Percentiles rank a stretch among this genome's conserved stretches.
These are phyloP conservation scores for Sardina pilchardus DNA, from an alignment of 2,113 vertebrate species.

Conservation along the genomic window DNA sequence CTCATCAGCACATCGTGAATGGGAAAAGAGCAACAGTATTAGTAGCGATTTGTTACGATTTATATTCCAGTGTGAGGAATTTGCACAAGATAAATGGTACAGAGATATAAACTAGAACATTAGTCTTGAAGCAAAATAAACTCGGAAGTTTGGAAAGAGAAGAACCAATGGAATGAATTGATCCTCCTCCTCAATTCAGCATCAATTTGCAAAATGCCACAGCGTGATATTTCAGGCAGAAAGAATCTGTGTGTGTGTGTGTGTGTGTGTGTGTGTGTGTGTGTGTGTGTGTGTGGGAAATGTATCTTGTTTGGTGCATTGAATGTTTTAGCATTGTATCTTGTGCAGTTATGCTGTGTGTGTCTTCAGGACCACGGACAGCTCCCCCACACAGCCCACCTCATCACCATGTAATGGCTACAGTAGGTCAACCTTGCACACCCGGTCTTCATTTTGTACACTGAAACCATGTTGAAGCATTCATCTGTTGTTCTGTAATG, in stretches of 20 bases:
- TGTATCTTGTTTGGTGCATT: not conserved
- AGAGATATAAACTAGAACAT: too few species aligned
- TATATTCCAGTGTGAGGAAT: not conserved
- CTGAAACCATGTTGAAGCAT: too few species aligned
- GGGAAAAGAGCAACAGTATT: not conserved
- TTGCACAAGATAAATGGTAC: not conserved
- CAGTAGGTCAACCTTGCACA: too few species aligned
- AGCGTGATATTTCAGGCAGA: not conserved
- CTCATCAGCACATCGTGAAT: conserved; percentile 43
- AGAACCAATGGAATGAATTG: not conserved
- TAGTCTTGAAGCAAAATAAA: not conserved
- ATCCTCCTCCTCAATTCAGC: not conserved
- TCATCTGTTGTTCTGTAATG: too few species aligned
- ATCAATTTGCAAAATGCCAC: not conserved
- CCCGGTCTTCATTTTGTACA: too few species aligned
- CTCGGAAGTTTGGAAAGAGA: not conserved
- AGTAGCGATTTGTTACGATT: not conserved
- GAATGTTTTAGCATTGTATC: not conserved
- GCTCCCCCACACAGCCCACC: conserved; percentile 20
- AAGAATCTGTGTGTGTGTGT: not conserved
- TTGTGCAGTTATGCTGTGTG: not conserved
- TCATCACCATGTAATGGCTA: too few species aligned
- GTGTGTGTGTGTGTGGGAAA: conserved; percentile 13
- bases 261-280: conserved; percentile 16
- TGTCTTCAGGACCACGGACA: conserved; percentile 36